These are phyloP conservation scores for Cichlasoma orientale DNA, from an alignment of 2,797 vertebrate genomes.

Conservation along the genomic window DNA sequence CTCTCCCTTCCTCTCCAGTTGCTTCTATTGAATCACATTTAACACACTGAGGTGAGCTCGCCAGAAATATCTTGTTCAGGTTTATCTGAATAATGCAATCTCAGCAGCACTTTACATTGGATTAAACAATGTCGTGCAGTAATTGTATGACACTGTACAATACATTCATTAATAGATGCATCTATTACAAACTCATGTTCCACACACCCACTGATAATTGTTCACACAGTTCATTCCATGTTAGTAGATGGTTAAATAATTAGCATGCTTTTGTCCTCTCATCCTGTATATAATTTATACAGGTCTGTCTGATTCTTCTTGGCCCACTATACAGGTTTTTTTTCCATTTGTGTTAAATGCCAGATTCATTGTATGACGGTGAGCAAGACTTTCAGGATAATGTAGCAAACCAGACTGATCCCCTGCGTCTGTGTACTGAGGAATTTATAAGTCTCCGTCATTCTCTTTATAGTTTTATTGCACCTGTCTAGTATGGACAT, in stretches of 20 bases:
- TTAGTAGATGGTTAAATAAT: neutral
- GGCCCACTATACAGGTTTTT: neutral
- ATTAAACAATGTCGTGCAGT: neutral
- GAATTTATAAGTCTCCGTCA: neutral
- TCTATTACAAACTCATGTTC: neutral
- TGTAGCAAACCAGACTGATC: neutral
- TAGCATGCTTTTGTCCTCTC: neutral
- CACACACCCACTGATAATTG: neutral
- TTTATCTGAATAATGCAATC: neutral
- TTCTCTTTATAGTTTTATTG: neutral
- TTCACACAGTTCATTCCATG: neutral
- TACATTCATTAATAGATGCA: neutral
- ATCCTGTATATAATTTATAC: neutral
- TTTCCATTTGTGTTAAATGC: neutral
- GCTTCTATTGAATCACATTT: neutral
- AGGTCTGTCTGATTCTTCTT: neutral
- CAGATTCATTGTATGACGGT: rapidly evolving
- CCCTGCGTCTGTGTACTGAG: neutral
- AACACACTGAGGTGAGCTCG: neutral
- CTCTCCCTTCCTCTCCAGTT: neutral
- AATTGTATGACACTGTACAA: neutral
- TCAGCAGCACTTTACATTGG: neutral
- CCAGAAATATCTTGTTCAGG: too few species aligned
- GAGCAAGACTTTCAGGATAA: neutral
- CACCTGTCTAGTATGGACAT: neutral